Evolutionary conservation across 2,113 vertebrate genomes (phyloP).

Genomic region (Halichoeres trimaculatus): DNA sequence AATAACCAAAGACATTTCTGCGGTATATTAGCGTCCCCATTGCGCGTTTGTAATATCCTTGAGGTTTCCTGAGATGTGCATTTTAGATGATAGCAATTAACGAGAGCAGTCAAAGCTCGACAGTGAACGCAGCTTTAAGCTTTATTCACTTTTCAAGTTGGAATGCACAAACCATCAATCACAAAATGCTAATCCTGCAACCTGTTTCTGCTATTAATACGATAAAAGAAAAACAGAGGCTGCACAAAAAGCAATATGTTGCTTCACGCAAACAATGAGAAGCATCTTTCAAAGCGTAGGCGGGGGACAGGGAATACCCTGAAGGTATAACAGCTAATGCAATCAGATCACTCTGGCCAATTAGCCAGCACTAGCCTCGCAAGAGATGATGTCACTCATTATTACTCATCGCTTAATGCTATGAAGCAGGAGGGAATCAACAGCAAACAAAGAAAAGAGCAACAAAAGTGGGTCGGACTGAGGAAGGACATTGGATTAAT

Average conservation of each 20-base stretch:
- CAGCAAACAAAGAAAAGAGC: conserved; percentile 64
- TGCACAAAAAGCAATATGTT: conserved; percentile 52
- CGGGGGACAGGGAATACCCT: conserved; percentile 67
- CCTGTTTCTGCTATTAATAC: conserved; percentile 22
- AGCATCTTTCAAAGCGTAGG: conserved; percentile 57
- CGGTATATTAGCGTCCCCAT: conserved; percentile 35
- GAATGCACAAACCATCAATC: conserved; percentile 33
- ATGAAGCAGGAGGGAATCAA: conserved; percentile 54
- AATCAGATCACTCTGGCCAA: conserved; percentile 72
- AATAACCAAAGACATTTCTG: conserved; percentile 60
- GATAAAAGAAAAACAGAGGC: conserved; percentile 30
- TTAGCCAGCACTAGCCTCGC: conserved; percentile 64
- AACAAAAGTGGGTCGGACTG: conserved; percentile 61
- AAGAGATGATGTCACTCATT: conserved; percentile 75
- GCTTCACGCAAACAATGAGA: conserved; percentile 55
- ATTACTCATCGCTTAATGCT: conserved; percentile 71
- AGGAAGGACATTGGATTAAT: conserved; percentile 58
- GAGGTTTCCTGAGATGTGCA: conserved; percentile 42
- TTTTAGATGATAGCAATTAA: conserved; percentile 58
- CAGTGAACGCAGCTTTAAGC: conserved; percentile 43
- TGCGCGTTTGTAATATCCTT: conserved; percentile 53
- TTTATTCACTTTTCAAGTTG: conserved; percentile 41
- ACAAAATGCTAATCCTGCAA: conserved; percentile 14
- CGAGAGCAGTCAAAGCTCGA: conserved; percentile 30
- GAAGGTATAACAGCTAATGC: conserved; percentile 73